Evolutionary conservation across 2,113 vertebrate genomes (phyloP), one percentile per base, ranked within the genome.

Genomic region (Columba livia): DNA sequence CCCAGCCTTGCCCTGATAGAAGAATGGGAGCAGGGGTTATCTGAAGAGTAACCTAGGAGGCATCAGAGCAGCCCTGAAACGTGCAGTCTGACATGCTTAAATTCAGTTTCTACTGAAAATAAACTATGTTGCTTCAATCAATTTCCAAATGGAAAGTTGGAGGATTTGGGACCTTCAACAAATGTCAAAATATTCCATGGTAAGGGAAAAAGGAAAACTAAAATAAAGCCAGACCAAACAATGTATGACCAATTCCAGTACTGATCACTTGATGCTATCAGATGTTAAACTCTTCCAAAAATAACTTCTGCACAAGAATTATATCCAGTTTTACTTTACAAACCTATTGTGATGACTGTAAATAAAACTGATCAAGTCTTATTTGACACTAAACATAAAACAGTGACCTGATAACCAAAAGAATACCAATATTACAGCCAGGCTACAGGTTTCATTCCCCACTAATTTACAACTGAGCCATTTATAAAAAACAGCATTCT

Each of bases 111-210:
- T 81, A 78, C 57, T 80, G 65, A 83, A 94, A 96, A 90, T 88
- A 86, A 86, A 84, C 77, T 36, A 23, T 11, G 10, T 65, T 92
- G 15, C 21, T 88, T 91, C 83, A 53, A 83, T 71, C 64, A 88
- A 48, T 79, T 86, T 96, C 65, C 57, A 79, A 85, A 93, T 57
- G 65, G 82, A 90, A 95, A 91, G 38, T 42, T 79, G 34, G 53
- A 95, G 88, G 6, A 75, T 84, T 21, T 3, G 18, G 7, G 57
- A 90, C 42, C 74, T 93, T 90, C 85, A 80, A 65, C 44, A 92
- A 94, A 84, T 20, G n/a, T 95, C 75, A 95, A 88, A 95, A 86
- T 93, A 96, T 93, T 90, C 69, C 94, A 86, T 15, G 6, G 85
- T 72, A 66, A 77, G 53, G 24, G n/a, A 85, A 92, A 95, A 86